Percentiles rank a stretch among this genome's conserved stretches.
Conservation (phyloP, 2,113 vertebrate species). For the Eulemur rufifrons region DNA sequence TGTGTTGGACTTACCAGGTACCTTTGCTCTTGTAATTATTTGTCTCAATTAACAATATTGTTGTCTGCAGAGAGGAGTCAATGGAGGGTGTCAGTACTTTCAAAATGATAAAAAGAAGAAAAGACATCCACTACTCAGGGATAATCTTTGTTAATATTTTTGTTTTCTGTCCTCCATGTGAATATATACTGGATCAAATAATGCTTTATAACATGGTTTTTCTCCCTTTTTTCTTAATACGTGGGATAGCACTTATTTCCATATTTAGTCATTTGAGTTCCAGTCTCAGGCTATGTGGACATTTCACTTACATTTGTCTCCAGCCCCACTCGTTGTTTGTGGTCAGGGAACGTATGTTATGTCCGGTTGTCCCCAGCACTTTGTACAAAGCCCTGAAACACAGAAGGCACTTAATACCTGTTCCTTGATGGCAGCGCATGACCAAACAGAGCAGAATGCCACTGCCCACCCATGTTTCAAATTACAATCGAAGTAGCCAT, state of each 20-base stretch:
- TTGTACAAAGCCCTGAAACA: not conserved
- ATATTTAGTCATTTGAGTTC: not conserved
- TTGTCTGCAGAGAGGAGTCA: not conserved
- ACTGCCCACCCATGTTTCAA: not conserved
- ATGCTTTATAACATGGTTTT: not conserved
- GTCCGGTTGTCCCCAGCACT: not conserved
- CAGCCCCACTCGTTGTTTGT: not conserved
- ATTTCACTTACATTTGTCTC: not conserved
- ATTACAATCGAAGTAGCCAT: not conserved
- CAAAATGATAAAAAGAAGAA: not conserved
- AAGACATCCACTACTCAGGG: not conserved
- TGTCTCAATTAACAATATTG: not conserved
- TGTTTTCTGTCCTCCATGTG: not conserved
- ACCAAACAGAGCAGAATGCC: not conserved
- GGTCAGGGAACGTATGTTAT: not conserved
- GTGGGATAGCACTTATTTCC: not conserved
- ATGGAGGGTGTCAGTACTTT: not conserved
- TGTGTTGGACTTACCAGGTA: not conserved
- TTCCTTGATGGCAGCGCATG: not conserved
- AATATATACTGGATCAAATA: not conserved
- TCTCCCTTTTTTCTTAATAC: not conserved
- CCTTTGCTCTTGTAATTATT: not conserved
- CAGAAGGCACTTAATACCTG: not conserved
- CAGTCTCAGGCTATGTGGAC: not conserved
- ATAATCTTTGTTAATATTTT: not conserved